A percentile compares a stretch with the other conserved stretches of the same genome.
phyloP scores from a whole-genome alignment of 2,888 invertebrate species.

The Amphipyra tragopoginis region DNA sequence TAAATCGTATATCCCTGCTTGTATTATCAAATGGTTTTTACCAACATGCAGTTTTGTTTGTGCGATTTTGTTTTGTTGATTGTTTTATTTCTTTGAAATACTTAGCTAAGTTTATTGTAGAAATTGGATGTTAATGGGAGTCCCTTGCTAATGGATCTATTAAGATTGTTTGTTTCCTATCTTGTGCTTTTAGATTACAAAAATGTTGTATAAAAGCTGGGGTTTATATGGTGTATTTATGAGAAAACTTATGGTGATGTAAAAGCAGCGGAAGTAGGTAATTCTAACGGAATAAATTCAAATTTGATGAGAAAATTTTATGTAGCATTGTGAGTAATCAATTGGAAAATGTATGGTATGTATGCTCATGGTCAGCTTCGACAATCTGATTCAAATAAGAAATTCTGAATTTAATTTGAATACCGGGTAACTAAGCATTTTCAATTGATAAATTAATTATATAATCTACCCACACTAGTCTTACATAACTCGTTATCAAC shows the following conservation, averaged over 20 bases:
- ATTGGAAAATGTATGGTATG: too few species aligned
- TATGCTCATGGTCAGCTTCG: too few species aligned
- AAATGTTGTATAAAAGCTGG: conserved; percentile 2
- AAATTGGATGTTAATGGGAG: conserved; percentile 18
- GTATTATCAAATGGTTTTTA: conserved; percentile 1
- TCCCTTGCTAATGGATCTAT: conserved; percentile 26
- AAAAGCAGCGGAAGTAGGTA: conserved; percentile 4
- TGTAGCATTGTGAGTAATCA: too few species aligned
- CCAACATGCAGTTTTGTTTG: conserved; percentile 4
- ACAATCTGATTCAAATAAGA: too few species aligned
- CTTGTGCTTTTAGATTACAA: conserved; percentile 9
- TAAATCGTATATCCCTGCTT: conserved; percentile 14
- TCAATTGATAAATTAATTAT: too few species aligned
- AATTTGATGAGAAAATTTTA: neutral
- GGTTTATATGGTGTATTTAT: conserved; percentile 1
- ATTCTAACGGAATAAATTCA: conserved; percentile 8
- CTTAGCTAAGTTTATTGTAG: conserved; percentile 8
- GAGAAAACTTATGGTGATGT: neutral
- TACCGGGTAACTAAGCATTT: too few species aligned
- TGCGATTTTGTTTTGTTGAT: conserved; percentile 23
- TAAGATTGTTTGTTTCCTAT: conserved; percentile 13
- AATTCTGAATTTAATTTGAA: too few species aligned
- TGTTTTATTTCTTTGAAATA: conserved; percentile 8
- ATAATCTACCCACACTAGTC: too few species aligned
- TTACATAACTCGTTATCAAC: too few species aligned